These are phyloP conservation scores for Phyllostomus discolor DNA, from an alignment of 2,113 vertebrate genomes.

Conservation along the genomic window DNA sequence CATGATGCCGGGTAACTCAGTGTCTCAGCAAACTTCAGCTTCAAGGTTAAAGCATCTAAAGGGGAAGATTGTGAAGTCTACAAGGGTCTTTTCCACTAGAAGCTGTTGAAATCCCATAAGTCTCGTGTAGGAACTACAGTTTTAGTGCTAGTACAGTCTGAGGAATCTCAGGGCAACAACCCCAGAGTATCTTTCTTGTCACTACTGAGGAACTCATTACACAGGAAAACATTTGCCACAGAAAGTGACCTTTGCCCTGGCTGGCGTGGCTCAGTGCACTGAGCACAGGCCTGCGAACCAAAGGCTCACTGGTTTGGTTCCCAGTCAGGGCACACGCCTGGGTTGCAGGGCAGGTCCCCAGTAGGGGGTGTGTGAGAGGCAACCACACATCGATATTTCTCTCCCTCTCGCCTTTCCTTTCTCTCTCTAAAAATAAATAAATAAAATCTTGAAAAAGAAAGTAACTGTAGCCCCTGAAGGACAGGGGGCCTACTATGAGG, in stretches of 20 bases:
- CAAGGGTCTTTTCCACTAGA: not conserved
- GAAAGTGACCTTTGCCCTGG: not conserved
- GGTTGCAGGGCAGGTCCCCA: too few species aligned
- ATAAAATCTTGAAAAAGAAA: not conserved
- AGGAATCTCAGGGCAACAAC: not conserved
- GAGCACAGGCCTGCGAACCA: too few species aligned
- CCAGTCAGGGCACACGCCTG: too few species aligned
- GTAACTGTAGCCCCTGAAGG: not conserved
- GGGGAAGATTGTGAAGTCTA: not conserved
- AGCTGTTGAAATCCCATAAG: not conserved
- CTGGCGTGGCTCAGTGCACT: too few species aligned
- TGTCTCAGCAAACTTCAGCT: not conserved
- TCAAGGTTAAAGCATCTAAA: not conserved
- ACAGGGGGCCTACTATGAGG: not conserved
- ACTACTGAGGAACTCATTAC: not conserved
- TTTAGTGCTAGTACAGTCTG: not conserved
- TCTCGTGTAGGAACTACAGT: not conserved
- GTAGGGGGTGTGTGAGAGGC: too few species aligned
- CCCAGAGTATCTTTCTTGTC: not conserved
- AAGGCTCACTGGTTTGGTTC: too few species aligned
- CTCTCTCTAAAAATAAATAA: too few species aligned
- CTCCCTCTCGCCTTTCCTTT: too few species aligned
- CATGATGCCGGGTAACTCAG: not conserved
- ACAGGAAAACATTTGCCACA: not conserved
- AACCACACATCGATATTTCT: too few species aligned